Conservation (phyloP, 2,797 vertebrate genomes). For the Astyanax mexicanus region DNA sequence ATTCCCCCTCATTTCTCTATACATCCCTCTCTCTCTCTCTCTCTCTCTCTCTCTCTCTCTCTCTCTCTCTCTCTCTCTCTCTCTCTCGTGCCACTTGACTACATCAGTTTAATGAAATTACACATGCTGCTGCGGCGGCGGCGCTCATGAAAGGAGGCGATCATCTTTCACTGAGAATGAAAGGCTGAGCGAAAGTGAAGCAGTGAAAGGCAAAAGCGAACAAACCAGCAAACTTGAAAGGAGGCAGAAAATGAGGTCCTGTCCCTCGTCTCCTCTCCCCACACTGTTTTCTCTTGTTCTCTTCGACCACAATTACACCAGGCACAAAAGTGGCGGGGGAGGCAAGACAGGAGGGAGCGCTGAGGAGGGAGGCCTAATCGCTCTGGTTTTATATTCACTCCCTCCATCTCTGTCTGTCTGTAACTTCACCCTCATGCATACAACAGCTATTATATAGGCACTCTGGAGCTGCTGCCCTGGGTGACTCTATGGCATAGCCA, state of each 20-base stretch:
- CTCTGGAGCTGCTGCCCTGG: constrained; percentile 2
- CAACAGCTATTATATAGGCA: neutral
- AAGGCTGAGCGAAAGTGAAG: neutral
- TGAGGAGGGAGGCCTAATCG: neutral
- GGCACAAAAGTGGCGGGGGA: neutral
- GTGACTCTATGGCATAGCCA: neutral
- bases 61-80: neutral
- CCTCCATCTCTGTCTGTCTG: neutral
- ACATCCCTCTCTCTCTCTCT: neutral
- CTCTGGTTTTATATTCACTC: constrained; percentile 4
- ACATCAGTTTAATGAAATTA: constrained; percentile 45
- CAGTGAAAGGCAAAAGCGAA: constrained; percentile 19
- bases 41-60: neutral
- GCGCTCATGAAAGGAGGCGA: constrained; percentile 30
- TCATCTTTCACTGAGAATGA: constrained; percentile 23
- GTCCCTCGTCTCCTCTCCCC: constrained; percentile 17
- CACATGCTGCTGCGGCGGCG: constrained; percentile 9
- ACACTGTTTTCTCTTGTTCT: constrained; percentile 32
- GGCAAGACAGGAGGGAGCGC: neutral
- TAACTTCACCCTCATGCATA: neutral
- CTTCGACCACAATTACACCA: constrained; percentile 29
- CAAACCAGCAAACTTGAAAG: constrained; percentile 23
- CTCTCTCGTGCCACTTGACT: constrained; percentile 11
- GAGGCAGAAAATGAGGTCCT: constrained; percentile 35
- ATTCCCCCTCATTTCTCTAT: neutral